A percentile compares a stretch with the other conserved stretches of the same genome.
Evolutionary conservation across 2,797 vertebrate species (phyloP).

Genomic region (Danio tinwini): DNA sequence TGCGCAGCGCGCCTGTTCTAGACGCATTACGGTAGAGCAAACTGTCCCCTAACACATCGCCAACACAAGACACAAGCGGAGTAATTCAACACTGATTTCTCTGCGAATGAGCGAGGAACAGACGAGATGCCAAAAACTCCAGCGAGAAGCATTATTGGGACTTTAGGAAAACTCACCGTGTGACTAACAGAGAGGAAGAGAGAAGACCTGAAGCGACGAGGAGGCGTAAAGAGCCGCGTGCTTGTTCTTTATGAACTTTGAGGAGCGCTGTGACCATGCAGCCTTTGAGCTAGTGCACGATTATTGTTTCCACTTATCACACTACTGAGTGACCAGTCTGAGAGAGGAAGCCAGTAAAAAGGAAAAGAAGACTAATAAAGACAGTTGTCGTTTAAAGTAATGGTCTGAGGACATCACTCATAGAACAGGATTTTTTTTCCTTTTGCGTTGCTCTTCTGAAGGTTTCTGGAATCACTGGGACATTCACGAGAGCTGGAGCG

Average conservation of each 20-base stretch:
- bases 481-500: conserved; percentile 77
- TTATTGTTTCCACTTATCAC: conserved; percentile 81
- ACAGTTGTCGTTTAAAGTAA: conserved; percentile 75
- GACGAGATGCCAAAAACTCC: conserved; percentile 81
- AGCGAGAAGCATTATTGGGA: conserved; percentile 64
- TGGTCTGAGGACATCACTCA: conserved; percentile 71
- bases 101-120: conserved; percentile 74
- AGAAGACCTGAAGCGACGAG: conserved; percentile 57
- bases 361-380: conserved; percentile 77
- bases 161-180: conserved; percentile 69
- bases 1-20: conserved; percentile 82
- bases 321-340: conserved; percentile 77
- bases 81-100: conserved; percentile 82
- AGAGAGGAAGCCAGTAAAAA: conserved; percentile 74
- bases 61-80: conserved; percentile 71
- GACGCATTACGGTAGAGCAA: conserved; percentile 83
- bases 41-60: conserved; percentile 75
- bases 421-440: conserved; percentile 71
- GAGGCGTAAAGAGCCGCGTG: conserved; percentile 72
- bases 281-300: conserved; percentile 79
- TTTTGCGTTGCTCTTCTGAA: conserved; percentile 62
- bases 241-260: conserved; percentile 77
- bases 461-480: conserved; percentile 78
- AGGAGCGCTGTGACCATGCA: conserved; percentile 71
- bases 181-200: conserved; percentile 60